Evolutionary conservation across 53 echinoderm and acorn worm species (phyloP), one percentile per base, ranked within the genome.

Genomic region (Astropecten irregularis): DNA sequence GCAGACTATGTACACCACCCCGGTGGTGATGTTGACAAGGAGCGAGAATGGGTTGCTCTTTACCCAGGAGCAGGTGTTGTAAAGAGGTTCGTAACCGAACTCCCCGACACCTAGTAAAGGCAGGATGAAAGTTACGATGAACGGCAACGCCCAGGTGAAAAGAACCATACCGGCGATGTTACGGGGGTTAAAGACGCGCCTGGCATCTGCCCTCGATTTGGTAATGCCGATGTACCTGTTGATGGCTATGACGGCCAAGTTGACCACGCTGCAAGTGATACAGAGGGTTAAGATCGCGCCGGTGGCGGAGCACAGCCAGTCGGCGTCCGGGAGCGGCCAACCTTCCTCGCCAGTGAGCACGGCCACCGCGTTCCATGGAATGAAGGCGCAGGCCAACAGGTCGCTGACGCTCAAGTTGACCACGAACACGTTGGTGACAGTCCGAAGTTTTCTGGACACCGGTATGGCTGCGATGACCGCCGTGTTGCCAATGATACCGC

Each of bases 81-180:
- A 88, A 14, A 64, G 53, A 6, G 7, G 9, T 35, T 83, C 69
- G 18, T 73, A 88, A 1, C 88, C 88, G 9, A 88, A 49, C 16
- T 72, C 34, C 1, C 88, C 66, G 4, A 63, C 40, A 8, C 69
- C 58, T 1, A 68, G 69, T 0, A 66, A 66, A n/a, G 82, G 22
- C 16, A 90, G 86, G 0, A 83, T 48, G 22, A 71, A 46, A 36
- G 76, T 61, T 10, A 76, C 33, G n/a, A 64, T 40, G 25, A 90
- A 64, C 3, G 93, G 93, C 2, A 93, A 58, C 52, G 83, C 28
- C 77, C 77, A 77, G 4, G 77, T 51, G 11, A 77, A 3, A 18
- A 13, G 1, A 2, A 77, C 40, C 77, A 59, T 59, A 59, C 11
- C 22, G 59, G 59, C 59, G 14, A 59, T 11, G 27, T 59, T 59